Base-by-base conservation (phyloP, 2,888 invertebrate genomes). In the Drosophila putrida region DNA sequence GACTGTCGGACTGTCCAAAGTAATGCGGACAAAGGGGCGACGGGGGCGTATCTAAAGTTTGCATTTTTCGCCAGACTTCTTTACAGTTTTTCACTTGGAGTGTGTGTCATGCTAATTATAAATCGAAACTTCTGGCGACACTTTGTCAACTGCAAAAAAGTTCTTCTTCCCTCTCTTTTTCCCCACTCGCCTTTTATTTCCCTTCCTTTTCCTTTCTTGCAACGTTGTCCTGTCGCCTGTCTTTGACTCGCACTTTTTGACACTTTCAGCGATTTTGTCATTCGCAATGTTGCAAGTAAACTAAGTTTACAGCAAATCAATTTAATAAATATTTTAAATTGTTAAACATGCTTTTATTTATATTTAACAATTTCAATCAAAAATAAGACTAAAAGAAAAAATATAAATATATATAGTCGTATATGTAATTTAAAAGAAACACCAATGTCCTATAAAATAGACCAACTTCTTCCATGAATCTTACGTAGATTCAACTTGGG, bases 81-180 rank as follows among this genome's bases (percentile, higher is more conserved):
- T 60, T 50, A 59, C 78, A 76, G 62, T 85, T 79, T 77, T 82
- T 76, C 70, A 76, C 66, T 81, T 57, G 78, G 65, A 78, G 84
- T 86, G 76, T 86, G 85, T 86, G 85, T 83, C 85, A 85, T 85
- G 88, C 85, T 85, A 85, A 85, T 85, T 85, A 85, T 88, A 85
- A 85, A 88, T 88, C 82, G 88, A 85, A 85, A 85, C 88, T 85
- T 85, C 71, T 71, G 79, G 67, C 87, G 84, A 88, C 87, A 85
- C 88, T 85, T 88, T 85, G 87, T 79, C 87, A 85, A 88, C 76
- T 74, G 83, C 83, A 80, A 69, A 75, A 73, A 75, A 73, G 47
- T 63, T 72, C 39, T 60, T 67, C 35, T 46, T 28, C 33, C 50
- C 31, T 25, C 27, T 20, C 8, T 36, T 38, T 1, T 13, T 1